Evolutionary conservation across 1,140 invertebrate species (phyloP), one percentile per base, ranked within the genome.

Genomic region (Babylonia areolata): DNA sequence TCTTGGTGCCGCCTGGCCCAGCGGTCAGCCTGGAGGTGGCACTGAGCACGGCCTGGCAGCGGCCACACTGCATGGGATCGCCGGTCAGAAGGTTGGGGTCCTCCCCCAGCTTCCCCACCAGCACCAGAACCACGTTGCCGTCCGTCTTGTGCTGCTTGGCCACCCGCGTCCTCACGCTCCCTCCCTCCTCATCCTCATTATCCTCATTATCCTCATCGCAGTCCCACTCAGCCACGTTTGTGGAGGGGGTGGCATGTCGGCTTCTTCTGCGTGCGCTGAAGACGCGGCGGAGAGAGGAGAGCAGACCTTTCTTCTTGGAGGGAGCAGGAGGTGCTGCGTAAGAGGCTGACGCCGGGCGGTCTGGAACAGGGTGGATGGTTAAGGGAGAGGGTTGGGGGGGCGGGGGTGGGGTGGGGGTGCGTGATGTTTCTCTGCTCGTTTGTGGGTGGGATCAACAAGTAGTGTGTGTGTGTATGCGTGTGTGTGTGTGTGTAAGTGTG

Each of bases 1-100:
- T 78, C 23, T 85, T 86, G 35, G 85, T 87, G 35, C 89, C 90
- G 17, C 81, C 88, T 23, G 58, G 58, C 37, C 33, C 28, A 2
- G 51, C 15, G 31, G 88, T 78, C 23, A 91, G 58, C 12, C 23
- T 77, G 39, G 90, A 89, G 35, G 90, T 90, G 42, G 85, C 83
- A 15, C 90, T 92, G 40, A 93, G 86, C 17, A 93, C 89, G n/a
- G 91, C 92, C 20, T 87, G 69, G 87, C 92, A 93, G 23, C 80
- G 71, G 2, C 81, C 77, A 85, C 92, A 93, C 12, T 87, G 73
- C 1, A 90, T 85, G 20, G 92, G 91, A 84, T 93, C 92, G 3
- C 92, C 92, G 1, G 92, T 92, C 15, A 91, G 89, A 46, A 92
- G 79, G 1, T 90, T 85, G 9, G 88, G 88, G 23, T 90, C 89